Percentiles rank a stretch among this genome's conserved stretches.
Conservation (phyloP, 2,888 invertebrate species). For the Chaetogeoica ovagalla region DNA sequence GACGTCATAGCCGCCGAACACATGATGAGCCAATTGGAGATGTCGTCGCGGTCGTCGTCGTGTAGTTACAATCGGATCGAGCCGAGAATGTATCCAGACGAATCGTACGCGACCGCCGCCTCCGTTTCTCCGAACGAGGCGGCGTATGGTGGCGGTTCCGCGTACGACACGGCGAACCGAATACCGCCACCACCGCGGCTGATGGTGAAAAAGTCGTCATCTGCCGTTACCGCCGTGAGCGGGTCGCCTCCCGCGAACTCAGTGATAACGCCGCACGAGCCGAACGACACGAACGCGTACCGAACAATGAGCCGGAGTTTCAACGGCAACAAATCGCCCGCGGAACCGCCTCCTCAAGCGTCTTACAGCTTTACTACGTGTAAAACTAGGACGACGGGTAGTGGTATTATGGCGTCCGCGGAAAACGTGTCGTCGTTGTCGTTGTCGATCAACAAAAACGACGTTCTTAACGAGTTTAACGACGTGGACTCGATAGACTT, state of each 20-base stretch:
- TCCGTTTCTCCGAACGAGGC: constrained; percentile 26
- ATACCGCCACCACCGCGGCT: not conserved
- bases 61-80: constrained; percentile 23
- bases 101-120: not conserved
- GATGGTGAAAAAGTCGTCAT: constrained; percentile 6
- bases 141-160: constrained; percentile 1
- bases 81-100: constrained; percentile 16
- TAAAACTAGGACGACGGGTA: constrained; percentile 10
- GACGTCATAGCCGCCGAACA: constrained; percentile 1
- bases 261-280: not conserved
- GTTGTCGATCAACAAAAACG: not conserved
- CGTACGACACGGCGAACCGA: constrained; percentile 1
- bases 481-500: constrained; percentile 39
- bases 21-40: not conserved
- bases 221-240: constrained; percentile 15
- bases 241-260: not conserved
- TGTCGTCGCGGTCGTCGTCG: not conserved
- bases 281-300: constrained; percentile 10
- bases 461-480: constrained; percentile 22
- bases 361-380: constrained; percentile 20
- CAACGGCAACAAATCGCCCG: not conserved
- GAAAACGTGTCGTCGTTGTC: not conserved
- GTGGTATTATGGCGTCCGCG: not conserved
- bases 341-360: not conserved
- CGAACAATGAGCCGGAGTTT: constrained; percentile 20